Base-by-base conservation (phyloP, 1,140 invertebrate genomes). In the Branchinecta lindahli region DNA sequence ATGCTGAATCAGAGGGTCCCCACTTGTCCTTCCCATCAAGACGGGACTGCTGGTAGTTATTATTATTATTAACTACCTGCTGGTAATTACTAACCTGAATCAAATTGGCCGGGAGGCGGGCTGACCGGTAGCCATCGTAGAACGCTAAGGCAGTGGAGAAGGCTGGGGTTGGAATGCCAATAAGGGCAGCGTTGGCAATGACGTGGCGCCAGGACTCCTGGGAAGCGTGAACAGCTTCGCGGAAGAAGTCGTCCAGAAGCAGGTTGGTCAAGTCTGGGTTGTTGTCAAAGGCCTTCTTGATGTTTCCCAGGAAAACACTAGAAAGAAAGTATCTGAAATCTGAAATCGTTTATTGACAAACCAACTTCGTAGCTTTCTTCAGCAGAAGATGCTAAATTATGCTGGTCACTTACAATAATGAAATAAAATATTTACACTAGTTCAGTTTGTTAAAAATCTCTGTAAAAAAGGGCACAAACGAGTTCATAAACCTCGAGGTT, bases 181-280 rank as follows among this genome's bases (percentile, higher is more conserved):
- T 46, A 20, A 81, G 79, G 45, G 86, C 87, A 33, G 79, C 80
- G 7, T 82, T 74, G 12, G 80, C 75, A 21, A 82, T 80, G 45
- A 87, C 86, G 73, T 84, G 80, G 44, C 90, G 82, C 83, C 88
- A 85, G 66, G 88, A 87, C 65, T 81, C 79, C 79, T 96, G 91
- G 70, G 88, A 87, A 1, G 85, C 82, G 7, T 84, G 82, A 72
- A 99, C 89, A 4, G 90, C 94, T 52, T 88, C 82, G 20, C 85
- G 84, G 81, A 99, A 99, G 83, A 97, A 99, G 9, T 93, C 86
- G 76, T 98, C 96, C 71, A 99, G 76, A 45, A 99, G 80, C n/a
- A 99, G 81, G 78, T 96, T 98, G 0, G 85, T 84, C 7, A 99
- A 80, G 68, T 90, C 82, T 8, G 92, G 89, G 80, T 98, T 93